phyloP scores from a whole-genome alignment of 2,888 invertebrate genomes.

The Diploptera punctata region DNA sequence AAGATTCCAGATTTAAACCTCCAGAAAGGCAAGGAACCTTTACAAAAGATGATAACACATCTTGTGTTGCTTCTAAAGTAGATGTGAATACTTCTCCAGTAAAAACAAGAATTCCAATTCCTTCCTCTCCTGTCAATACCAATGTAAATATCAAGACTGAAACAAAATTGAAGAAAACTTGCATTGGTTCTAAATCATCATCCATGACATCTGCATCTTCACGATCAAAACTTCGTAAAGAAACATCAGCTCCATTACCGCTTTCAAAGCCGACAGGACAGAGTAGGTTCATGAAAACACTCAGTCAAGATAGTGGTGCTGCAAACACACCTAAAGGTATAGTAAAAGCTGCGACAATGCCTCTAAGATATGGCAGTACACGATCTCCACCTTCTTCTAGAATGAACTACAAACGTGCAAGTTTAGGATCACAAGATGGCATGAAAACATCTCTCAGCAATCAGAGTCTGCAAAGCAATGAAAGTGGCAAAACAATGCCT shows the following conservation, averaged over 20 bases:
- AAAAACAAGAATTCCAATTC: constrained; percentile 48
- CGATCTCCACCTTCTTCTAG: constrained; percentile 36
- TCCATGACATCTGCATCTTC: constrained; percentile 9
- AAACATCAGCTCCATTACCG: constrained; percentile 13
- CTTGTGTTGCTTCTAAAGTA: constrained; percentile 51
- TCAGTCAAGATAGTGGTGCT: constrained; percentile 1
- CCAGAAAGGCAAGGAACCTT: constrained; percentile 90
- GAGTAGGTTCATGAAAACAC: not conserved
- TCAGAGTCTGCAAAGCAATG: constrained; percentile 46
- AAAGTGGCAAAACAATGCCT: constrained; percentile 21
- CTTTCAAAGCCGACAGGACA: constrained; percentile 9
- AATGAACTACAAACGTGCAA: constrained; percentile 34
- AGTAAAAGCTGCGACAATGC: constrained; percentile 20
- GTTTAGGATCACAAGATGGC: constrained; percentile 4
- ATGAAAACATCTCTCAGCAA: constrained; percentile 46
- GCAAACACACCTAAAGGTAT: not conserved
- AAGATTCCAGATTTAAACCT: constrained; percentile 57
- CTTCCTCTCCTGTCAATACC: constrained; percentile 27
- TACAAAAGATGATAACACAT: constrained; percentile 78
- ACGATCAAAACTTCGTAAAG: constrained; percentile 6
- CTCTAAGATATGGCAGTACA: constrained; percentile 36
- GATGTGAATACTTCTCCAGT: constrained; percentile 48
- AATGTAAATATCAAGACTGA: constrained; percentile 41
- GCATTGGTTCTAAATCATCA: constrained; percentile 40
- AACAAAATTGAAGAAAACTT: constrained; percentile 38